Conservation (phyloP, 2,888 invertebrate genomes). For the Peribatodes rhomboidaria region DNA sequence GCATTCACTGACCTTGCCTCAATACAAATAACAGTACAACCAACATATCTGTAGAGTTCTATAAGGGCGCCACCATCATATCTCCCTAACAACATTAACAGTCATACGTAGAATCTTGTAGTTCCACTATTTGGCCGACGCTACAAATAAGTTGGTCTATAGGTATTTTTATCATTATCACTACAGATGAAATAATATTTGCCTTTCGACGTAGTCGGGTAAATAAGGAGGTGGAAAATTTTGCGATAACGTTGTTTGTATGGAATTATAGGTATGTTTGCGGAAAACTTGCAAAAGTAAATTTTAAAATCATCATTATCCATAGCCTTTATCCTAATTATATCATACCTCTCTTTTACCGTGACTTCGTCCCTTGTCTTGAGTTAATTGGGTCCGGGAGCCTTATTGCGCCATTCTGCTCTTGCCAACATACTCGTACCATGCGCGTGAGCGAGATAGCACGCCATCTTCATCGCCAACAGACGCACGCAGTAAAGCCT, state of each 20-base stretch:
- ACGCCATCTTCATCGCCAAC: no score
- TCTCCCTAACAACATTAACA: neutral
- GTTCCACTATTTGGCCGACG: neutral
- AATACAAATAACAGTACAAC: constrained; percentile 8
- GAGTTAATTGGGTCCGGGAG: no score
- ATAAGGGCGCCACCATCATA: neutral
- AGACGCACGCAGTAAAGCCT: no score
- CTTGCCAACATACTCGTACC: no score
- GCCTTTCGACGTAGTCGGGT: constrained; percentile 16
- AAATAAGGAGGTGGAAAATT: constrained; percentile 29
- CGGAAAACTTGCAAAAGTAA: no score
- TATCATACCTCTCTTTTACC: no score
- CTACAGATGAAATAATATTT: constrained; percentile 20
- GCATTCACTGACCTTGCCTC: constrained; percentile 34
- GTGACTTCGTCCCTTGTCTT: no score
- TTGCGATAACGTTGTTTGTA: constrained; percentile 10
- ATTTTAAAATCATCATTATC: no score
- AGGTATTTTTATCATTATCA: constrained; percentile 25
- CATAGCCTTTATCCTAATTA: no score
- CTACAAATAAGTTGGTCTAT: neutral
- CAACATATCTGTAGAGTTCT: neutral
- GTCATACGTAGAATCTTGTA: neutral
- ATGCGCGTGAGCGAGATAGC: no score
- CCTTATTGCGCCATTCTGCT: no score
- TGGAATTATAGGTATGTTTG: no score